Conservation (phyloP, 2,113 vertebrate species). For the Peromyscus californicus region DNA sequence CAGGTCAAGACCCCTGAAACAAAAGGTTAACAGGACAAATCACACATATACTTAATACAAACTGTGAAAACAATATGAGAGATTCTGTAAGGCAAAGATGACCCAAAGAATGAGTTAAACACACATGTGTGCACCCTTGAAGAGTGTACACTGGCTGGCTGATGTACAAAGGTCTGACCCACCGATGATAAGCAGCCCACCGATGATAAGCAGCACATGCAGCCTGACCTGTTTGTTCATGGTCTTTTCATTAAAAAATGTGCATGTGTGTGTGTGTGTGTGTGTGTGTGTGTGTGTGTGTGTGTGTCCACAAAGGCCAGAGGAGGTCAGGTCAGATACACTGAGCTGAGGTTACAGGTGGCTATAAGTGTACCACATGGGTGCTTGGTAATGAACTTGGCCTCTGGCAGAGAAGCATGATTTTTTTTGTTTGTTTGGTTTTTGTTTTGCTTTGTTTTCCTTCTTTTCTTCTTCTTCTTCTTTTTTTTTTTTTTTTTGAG, state of each 20-base stretch:
- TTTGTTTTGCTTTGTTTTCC: too few relatives aligned
- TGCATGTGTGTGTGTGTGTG: neutral
- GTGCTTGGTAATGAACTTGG: neutral
- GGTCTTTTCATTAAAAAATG: neutral
- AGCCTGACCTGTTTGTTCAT: neutral
- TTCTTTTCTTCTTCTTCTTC: too few relatives aligned
- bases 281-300: neutral
- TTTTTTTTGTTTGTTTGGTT: too few relatives aligned
- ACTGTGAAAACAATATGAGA: neutral
- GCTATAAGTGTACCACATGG: neutral
- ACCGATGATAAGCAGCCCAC: neutral
- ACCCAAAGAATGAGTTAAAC: neutral
- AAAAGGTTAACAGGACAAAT: neutral
- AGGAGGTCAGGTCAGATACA: neutral
- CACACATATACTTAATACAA: neutral
- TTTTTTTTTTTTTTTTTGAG: too few relatives aligned
- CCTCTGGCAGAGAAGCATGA: neutral
- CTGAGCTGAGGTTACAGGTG: neutral
- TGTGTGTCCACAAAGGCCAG: neutral
- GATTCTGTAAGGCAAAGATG: neutral
- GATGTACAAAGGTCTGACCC: neutral
- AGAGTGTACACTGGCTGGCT: too few relatives aligned
- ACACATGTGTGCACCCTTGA: neutral
- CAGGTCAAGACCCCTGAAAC: neutral
- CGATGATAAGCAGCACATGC: neutral